Conservation (phyloP, 1,140 invertebrate genomes). For the Halesus radiatus region DNA sequence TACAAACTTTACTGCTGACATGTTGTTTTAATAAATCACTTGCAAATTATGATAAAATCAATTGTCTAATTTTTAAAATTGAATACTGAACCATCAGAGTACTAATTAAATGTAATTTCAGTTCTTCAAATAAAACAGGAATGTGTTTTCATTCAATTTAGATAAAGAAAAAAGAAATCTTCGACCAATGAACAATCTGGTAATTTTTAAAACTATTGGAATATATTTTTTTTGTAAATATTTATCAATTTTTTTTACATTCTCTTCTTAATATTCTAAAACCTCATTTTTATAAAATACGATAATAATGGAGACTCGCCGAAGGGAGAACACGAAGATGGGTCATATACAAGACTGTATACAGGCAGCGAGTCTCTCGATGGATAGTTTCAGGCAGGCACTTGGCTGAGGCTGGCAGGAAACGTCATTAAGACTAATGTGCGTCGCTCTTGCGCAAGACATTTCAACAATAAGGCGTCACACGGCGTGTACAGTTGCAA, state of each 20-base stretch:
- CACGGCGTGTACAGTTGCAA: not conserved
- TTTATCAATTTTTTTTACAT: not conserved
- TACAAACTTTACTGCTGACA: conserved; percentile 7
- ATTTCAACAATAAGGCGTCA: conserved; percentile 47
- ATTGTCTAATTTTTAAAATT: not conserved
- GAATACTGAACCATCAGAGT: no score
- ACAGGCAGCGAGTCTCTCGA: not conserved
- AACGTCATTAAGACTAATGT: not conserved
- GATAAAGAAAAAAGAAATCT: not conserved
- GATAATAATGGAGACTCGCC: not conserved
- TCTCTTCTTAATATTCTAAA: not conserved
- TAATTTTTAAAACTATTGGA: not conserved
- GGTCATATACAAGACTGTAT: conserved; percentile 24
- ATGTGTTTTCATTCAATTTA: conserved; percentile 10
- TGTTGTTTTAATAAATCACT: not conserved
- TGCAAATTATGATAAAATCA: not conserved
- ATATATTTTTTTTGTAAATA: not conserved
- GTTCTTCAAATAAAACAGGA: conserved; percentile 1
- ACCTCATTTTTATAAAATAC: not conserved
- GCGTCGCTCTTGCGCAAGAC: not conserved
- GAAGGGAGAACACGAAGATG: not conserved
- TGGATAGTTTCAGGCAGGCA: conserved; percentile 1
- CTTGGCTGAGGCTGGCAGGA: not conserved
- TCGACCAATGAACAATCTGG: not conserved
- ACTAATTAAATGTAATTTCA: conserved; percentile 1